Conservation (phyloP, 2,797 vertebrate species). For the Gambelia wislizenii region DNA sequence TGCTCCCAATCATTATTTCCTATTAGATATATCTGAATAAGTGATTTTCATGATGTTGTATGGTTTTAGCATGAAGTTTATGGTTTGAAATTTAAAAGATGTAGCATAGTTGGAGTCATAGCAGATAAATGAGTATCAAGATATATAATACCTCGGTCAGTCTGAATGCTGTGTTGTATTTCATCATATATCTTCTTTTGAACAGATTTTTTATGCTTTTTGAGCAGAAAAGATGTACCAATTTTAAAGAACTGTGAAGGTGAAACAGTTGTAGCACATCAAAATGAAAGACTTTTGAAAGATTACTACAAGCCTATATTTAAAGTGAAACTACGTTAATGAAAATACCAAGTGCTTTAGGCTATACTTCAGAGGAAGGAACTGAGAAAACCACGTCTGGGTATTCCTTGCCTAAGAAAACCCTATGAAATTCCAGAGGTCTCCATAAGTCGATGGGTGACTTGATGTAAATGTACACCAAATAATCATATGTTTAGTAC, state of each 20-base stretch:
- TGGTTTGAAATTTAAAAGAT: not conserved
- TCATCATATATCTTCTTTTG: not conserved
- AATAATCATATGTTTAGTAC: slow-evolving; percentile 1
- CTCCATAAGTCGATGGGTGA: too few species aligned
- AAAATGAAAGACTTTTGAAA: not conserved
- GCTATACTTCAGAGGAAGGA: too few species aligned
- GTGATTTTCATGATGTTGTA: not conserved
- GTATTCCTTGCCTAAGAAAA: too few species aligned
- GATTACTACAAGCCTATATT: not conserved
- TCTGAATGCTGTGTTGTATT: not conserved
- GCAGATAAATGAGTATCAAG: not conserved
- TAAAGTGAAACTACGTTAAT: not conserved
- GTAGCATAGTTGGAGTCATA: not conserved
- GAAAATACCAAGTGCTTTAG: not conserved
- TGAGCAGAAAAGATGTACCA: not conserved
- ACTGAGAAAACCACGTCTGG: too few species aligned
- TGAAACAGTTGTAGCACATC: not conserved
- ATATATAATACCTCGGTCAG: not conserved
- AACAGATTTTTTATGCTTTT: not conserved
- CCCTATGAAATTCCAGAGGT: too few species aligned
- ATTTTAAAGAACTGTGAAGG: not conserved
- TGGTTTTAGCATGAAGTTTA: not conserved
- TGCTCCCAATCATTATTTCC: not conserved
- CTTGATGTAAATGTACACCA: not conserved
- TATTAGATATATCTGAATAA: not conserved